Percentiles rank a stretch among this genome's conserved stretches.
Conservation (phyloP, 2,888 invertebrate genomes). For the Ormyrus labotus region DNA sequence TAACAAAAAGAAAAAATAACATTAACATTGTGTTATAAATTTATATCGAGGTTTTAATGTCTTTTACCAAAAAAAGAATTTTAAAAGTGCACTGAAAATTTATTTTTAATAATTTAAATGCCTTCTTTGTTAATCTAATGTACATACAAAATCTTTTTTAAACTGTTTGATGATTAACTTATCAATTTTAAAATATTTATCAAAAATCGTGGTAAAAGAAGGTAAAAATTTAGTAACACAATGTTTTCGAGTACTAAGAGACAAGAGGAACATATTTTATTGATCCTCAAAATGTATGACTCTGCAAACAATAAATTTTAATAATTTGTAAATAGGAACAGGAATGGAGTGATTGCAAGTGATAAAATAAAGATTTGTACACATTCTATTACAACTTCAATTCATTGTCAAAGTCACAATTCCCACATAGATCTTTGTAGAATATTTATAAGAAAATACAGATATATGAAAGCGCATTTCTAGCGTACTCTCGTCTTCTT, state of each 20-base stretch:
- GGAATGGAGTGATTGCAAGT: slow-evolving; percentile 41
- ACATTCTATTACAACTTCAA: slow-evolving; percentile 56
- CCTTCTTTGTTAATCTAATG: slow-evolving; percentile 8
- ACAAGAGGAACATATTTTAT: slow-evolving; percentile 20
- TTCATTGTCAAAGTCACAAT: slow-evolving; percentile 57
- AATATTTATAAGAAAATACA: slow-evolving; percentile 58
- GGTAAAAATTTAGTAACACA: slow-evolving; percentile 50
- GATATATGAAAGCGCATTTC: slow-evolving; percentile 56
- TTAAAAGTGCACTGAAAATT: not conserved
- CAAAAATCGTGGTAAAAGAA: slow-evolving; percentile 26
- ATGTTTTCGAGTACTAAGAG: slow-evolving; percentile 31
- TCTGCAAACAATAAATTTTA: slow-evolving; percentile 32
- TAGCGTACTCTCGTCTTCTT: slow-evolving; percentile 52
- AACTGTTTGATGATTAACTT: slow-evolving; percentile 6
- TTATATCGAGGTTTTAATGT: slow-evolving; percentile 34
- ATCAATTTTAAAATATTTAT: slow-evolving; percentile 42
- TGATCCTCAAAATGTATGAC: slow-evolving; percentile 23
- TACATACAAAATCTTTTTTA: slow-evolving; percentile 38
- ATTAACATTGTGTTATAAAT: slow-evolving; percentile 43
- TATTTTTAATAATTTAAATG: slow-evolving; percentile 7
- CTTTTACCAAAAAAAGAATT: not conserved
- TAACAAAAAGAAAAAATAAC: slow-evolving; percentile 13
- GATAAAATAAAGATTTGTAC: slow-evolving; percentile 55
- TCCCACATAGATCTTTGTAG: slow-evolving; percentile 55
- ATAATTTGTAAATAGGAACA: slow-evolving; percentile 53